phyloP scores from a whole-genome alignment of 2,888 invertebrate genomes.

The Sisyra nigra region DNA sequence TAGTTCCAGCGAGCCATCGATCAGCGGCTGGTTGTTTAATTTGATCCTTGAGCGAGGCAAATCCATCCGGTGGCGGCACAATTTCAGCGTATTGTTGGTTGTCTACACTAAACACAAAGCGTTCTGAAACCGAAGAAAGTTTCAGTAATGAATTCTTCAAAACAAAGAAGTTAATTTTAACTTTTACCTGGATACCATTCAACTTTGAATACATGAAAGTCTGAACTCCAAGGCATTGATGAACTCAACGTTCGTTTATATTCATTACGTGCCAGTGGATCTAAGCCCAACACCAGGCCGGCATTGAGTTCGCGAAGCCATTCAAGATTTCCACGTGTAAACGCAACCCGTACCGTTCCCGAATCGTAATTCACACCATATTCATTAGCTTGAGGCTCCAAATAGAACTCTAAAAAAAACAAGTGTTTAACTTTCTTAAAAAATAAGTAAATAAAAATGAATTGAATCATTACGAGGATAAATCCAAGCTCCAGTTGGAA shows the following conservation, averaged over 20 bases:
- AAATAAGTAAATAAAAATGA: no score
- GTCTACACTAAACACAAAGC: constrained; percentile 33
- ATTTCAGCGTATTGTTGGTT: constrained; percentile 30
- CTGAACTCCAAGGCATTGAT: constrained; percentile 26
- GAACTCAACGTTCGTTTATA: constrained; percentile 16
- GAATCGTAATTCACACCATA: constrained; percentile 47
- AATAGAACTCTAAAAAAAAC: constrained; percentile 36
- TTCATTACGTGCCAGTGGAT: constrained; percentile 18
- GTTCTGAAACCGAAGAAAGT: constrained; percentile 22
- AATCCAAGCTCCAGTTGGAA: constrained; percentile 38
- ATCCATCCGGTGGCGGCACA: constrained; percentile 23
- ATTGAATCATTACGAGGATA: constrained; percentile 36
- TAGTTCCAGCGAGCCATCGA: constrained; percentile 38
- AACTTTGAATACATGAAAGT: constrained; percentile 37
- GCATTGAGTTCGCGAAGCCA: constrained; percentile 19
- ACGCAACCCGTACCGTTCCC: constrained; percentile 56
- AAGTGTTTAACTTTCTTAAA: no score
- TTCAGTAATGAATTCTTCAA: neutral
- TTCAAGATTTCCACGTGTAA: constrained; percentile 43
- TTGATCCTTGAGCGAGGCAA: constrained; percentile 18
- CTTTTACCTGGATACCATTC: constrained; percentile 35
- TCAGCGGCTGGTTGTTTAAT: constrained; percentile 24
- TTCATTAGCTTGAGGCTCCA: constrained; percentile 43
- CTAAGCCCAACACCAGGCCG: constrained; percentile 21
- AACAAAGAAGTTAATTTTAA: neutral